A percentile compares a stretch with the other conserved stretches of the same genome.
These are phyloP conservation scores for Episyrphus balteatus DNA, from an alignment of 1,140 invertebrate genomes.

Conservation along the genomic window DNA sequence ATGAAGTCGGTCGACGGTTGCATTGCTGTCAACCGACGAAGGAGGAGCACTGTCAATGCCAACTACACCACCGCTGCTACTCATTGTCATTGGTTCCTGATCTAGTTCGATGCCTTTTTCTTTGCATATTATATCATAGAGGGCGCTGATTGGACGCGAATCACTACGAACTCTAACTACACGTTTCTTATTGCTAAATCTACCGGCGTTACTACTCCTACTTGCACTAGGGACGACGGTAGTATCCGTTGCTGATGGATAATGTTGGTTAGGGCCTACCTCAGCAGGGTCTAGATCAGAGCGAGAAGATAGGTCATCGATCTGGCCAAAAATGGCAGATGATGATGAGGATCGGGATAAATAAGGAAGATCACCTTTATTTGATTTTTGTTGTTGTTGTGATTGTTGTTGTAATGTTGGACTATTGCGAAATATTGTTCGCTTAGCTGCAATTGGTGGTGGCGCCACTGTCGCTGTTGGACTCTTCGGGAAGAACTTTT, in stretches of 20 bases:
- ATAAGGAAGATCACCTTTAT: neutral
- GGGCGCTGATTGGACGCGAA: constrained; percentile 30
- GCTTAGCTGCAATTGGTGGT: constrained; percentile 5
- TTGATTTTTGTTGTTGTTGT: constrained; percentile 5
- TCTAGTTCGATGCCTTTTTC: constrained; percentile 20
- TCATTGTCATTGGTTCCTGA: neutral
- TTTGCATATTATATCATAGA: constrained; percentile 38
- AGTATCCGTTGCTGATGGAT: no score
- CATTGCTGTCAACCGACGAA: neutral
- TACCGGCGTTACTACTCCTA: constrained; percentile 24
- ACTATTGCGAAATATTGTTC: neutral
- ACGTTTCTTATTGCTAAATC: constrained; percentile 24
- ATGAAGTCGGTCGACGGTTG: no score
- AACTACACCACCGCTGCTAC: neutral
- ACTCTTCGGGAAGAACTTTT: constrained; percentile 22
- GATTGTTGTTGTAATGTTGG: constrained; percentile 4
- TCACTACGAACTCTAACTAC: constrained; percentile 33
- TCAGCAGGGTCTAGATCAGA: no score
- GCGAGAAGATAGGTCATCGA: neutral
- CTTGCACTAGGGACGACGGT: neutral
- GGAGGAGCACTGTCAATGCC: neutral
- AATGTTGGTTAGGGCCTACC: no score
- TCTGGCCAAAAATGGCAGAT: constrained; percentile 2
- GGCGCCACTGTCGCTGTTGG: constrained; percentile 14
- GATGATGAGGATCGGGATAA: neutral